A percentile compares a stretch with the other conserved stretches of the same genome.
These are phyloP conservation scores for Parauchenoglanis ngamensis DNA, from an alignment of 2,797 vertebrate species.

Conservation along the genomic window DNA sequence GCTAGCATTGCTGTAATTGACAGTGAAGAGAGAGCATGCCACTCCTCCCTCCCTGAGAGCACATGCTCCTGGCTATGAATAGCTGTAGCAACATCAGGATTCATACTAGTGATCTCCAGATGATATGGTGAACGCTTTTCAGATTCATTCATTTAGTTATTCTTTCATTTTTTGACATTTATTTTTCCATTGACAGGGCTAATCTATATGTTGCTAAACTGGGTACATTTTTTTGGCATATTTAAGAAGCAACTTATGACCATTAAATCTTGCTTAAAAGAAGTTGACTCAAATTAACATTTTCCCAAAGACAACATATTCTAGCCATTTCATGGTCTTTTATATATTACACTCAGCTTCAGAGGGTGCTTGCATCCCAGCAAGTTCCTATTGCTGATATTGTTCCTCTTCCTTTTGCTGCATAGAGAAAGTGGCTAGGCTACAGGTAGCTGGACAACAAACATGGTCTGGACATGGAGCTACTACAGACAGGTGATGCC, in stretches of 20 bases:
- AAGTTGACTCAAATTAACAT: background rate
- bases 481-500: constrained; percentile 55
- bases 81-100: too few relatives aligned
- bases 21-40: too few relatives aligned
- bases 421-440: background rate
- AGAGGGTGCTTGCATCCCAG: constrained; percentile 9
- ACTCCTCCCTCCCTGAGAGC: too few relatives aligned
- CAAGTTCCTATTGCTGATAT: background rate
- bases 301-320: background rate
- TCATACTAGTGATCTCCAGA: too few relatives aligned
- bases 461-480: constrained; percentile 53
- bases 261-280: background rate
- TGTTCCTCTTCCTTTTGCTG: background rate
- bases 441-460: background rate
- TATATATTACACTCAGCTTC: background rate
- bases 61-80: too few relatives aligned
- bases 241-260: background rate
- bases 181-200: background rate
- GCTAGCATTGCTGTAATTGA: too few relatives aligned
- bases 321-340: background rate
- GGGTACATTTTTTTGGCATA: background rate
- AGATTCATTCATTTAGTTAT: background rate
- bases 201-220: background rate
- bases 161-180: background rate
- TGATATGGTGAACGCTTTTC: too few relatives aligned